These are phyloP conservation scores for Acanthaster planci DNA, from an alignment of 35 echinoderm and acorn worm genomes.

Conservation along the genomic window DNA sequence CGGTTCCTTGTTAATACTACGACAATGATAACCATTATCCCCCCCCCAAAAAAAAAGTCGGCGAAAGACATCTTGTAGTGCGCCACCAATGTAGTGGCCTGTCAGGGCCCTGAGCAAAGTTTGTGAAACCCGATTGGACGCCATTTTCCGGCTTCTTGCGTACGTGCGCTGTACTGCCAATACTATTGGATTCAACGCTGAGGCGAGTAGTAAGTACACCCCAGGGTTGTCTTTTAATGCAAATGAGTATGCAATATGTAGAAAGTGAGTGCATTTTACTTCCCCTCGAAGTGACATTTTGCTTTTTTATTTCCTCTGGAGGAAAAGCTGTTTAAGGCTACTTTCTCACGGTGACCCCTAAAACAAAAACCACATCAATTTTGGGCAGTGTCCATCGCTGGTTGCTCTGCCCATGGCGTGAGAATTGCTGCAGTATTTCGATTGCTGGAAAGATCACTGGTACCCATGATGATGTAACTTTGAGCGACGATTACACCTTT, in stretches of 20 bases:
- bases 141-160: conserved; percentile 26
- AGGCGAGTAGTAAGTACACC: not conserved
- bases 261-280: not conserved
- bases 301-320: too few species aligned
- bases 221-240: not conserved
- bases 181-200: not conserved
- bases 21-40: too few species aligned
- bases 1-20: too few species aligned
- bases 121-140: conserved; percentile 18
- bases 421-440: too few species aligned
- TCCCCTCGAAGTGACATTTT: not conserved
- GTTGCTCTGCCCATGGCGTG: too few species aligned
- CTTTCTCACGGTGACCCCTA: too few species aligned
- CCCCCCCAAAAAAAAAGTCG: not conserved
- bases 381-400: too few species aligned
- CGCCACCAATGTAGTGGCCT: not conserved
- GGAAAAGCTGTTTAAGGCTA: too few species aligned
- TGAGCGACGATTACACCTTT: too few species aligned
- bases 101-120: not conserved
- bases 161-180: not conserved
- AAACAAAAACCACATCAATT: too few species aligned
- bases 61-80: not conserved
- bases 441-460: too few species aligned
- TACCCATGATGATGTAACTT: too few species aligned
- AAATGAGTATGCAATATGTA: not conserved